These are phyloP conservation scores for Peromyscus melanophrys DNA, from an alignment of 2,797 vertebrate species.

Conservation along the genomic window DNA sequence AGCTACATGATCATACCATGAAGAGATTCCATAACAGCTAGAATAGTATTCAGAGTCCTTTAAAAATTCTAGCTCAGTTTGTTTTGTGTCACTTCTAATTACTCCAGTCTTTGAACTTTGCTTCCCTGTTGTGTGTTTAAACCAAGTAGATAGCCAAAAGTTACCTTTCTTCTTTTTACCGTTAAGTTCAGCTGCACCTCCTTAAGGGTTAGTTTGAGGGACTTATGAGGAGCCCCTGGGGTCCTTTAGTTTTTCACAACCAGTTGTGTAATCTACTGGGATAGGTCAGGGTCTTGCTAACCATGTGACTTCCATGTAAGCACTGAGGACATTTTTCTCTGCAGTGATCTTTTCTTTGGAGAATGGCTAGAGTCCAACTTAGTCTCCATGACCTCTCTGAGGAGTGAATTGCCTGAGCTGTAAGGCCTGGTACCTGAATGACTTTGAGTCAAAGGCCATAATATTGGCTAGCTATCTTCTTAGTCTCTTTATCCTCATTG, in stretches of 20 bases:
- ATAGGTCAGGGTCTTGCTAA: neutral
- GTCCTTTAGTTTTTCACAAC: neutral
- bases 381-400: neutral
- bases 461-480: no score
- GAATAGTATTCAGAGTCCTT: neutral
- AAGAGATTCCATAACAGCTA: neutral
- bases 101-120: neutral
- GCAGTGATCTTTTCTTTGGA: neutral
- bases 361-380: neutral
- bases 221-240: no score
- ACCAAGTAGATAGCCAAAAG: neutral
- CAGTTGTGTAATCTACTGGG: neutral
- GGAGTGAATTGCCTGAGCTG: no score
- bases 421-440: neutral
- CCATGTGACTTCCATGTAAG: neutral
- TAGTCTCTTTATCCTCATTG: no score
- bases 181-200: neutral
- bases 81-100: neutral
- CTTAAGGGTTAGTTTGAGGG: neutral
- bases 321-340: neutral
- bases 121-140: neutral
- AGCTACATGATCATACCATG: neutral
- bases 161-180: neutral
- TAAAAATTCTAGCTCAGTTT: neutral
- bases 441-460: neutral